Conservation (phyloP, 2,797 vertebrate species). For the Arnoldichthys spilopterus region DNA sequence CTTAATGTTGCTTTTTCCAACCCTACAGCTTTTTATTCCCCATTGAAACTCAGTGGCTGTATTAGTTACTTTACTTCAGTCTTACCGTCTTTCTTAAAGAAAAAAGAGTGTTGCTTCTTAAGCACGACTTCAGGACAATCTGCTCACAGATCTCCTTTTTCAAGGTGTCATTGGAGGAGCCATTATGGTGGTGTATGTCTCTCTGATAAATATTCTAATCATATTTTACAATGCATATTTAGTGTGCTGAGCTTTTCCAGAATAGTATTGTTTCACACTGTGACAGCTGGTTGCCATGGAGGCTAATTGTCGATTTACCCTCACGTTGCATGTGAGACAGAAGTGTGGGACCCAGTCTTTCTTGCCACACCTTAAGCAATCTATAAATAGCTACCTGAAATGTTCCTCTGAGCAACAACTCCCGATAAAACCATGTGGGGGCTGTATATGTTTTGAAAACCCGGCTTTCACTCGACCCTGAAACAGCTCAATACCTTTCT, state of each 20-base stretch:
- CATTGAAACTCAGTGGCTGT: background rate
- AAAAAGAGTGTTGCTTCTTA: background rate
- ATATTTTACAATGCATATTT: background rate
- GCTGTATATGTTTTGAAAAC: slow-evolving; percentile 9
- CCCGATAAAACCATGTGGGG: background rate
- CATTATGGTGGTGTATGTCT: background rate
- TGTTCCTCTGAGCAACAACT: background rate
- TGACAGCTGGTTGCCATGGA: slow-evolving; percentile 32
- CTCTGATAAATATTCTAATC: background rate
- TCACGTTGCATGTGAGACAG: background rate
- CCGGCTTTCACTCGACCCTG: slow-evolving; percentile 18
- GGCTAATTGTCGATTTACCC: slow-evolving; percentile 30
- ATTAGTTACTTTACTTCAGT: background rate
- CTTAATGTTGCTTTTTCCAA: background rate
- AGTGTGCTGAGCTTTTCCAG: slow-evolving; percentile 7
- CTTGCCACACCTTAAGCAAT: slow-evolving; percentile 1
- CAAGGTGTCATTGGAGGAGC: background rate
- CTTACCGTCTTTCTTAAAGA: background rate
- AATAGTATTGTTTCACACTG: slow-evolving; percentile 27
- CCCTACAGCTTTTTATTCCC: background rate
- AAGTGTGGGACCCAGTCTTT: background rate
- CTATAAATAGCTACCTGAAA: slow-evolving; percentile 26
- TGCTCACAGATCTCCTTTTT: background rate
- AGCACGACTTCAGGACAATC: background rate
- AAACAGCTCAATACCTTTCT: slow-evolving; percentile 9